A percentile compares a stretch with the other conserved stretches of the same genome.
Evolutionary conservation across 2,888 invertebrate species (phyloP).

Genomic region (Callyntrura guangdongensis): DNA sequence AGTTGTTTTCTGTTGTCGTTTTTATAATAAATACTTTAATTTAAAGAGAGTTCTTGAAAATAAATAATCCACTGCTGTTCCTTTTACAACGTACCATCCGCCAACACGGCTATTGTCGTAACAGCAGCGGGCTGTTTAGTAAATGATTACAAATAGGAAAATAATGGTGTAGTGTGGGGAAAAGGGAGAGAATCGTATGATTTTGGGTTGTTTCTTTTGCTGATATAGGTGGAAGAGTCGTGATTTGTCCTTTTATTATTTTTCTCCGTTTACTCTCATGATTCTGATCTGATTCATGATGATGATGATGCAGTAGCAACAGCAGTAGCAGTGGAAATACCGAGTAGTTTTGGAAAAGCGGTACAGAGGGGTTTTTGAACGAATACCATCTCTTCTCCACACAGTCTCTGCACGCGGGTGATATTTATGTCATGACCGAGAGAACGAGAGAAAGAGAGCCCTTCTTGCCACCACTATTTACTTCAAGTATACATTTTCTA

Average conservation of each 20-base stretch:
- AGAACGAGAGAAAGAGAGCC: neutral
- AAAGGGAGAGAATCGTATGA: neutral
- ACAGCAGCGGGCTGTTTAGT: neutral
- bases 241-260: constrained; percentile 12
- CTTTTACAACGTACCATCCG: too few species aligned
- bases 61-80: too few species aligned
- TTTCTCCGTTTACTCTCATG: neutral
- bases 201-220: constrained; percentile 36
- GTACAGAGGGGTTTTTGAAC: neutral
- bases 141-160: constrained; percentile 14
- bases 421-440: constrained; percentile 51
- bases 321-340: too few species aligned
- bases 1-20: constrained; percentile 20
- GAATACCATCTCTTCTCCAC: neutral
- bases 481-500: too few species aligned
- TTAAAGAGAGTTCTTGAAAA: neutral
- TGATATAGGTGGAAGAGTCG: constrained; percentile 31
- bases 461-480: neutral
- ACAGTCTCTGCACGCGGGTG: too few species aligned
- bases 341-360: neutral
- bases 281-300: neutral
- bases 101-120: too few species aligned
- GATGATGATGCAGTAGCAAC: too few species aligned
- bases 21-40: constrained; percentile 18
- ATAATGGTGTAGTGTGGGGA: neutral